Evolutionary conservation across 2,797 vertebrate species (phyloP).

Genomic region (Lates japonicus): DNA sequence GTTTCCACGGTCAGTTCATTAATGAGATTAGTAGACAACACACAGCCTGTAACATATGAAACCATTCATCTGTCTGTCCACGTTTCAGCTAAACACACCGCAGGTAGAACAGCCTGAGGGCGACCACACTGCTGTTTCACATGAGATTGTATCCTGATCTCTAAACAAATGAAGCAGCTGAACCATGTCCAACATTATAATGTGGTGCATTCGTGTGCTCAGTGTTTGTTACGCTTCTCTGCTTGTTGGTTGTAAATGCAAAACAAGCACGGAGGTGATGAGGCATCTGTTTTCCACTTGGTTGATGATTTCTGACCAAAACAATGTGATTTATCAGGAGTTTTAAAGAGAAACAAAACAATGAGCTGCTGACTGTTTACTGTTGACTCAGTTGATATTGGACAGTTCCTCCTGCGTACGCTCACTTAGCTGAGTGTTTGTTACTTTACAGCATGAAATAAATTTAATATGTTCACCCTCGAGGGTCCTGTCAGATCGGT

Average conservation of each 20-base stretch:
- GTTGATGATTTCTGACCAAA: neutral
- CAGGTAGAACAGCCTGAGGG: neutral
- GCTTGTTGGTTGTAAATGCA: neutral
- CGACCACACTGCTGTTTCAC: neutral
- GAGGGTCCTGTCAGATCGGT: neutral
- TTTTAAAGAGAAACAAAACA: neutral
- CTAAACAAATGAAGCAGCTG: neutral
- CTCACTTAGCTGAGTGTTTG: neutral
- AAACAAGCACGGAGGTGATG: neutral
- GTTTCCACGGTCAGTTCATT: slow-evolving; percentile 12
- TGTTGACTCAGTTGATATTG: too few species aligned
- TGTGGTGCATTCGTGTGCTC: neutral
- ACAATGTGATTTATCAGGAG: neutral
- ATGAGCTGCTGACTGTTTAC: too few species aligned
- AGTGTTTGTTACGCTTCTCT: neutral
- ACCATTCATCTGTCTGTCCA: neutral
- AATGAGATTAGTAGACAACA: slow-evolving; percentile 25
- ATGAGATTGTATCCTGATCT: neutral
- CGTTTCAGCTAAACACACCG: neutral
- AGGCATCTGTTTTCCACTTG: neutral
- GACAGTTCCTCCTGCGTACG: too few species aligned
- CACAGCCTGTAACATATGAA: neutral
- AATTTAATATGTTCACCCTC: neutral
- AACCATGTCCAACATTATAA: neutral
- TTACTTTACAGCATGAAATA: neutral